phyloP scores from a whole-genome alignment of 1,140 invertebrate species.

The Drosophila persimilis region DNA sequence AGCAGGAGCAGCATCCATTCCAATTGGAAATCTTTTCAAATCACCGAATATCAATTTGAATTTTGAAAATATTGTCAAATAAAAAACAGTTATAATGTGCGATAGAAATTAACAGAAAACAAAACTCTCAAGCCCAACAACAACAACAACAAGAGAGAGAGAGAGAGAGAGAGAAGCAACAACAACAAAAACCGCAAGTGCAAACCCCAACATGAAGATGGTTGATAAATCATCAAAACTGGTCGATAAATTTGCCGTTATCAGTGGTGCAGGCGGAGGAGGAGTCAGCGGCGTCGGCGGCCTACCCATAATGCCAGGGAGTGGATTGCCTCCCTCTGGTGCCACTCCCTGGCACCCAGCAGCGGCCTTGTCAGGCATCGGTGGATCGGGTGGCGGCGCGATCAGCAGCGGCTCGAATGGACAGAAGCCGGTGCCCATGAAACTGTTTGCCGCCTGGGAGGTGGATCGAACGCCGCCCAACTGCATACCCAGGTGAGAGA shows the following conservation, averaged over 20 bases:
- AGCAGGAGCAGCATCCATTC: neutral
- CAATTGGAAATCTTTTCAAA: conserved; percentile 4
- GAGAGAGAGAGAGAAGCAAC: conserved; percentile 18
- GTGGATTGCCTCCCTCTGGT: conserved; percentile 2
- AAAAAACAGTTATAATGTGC: conserved; percentile 45
- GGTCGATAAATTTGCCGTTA: conserved; percentile 78
- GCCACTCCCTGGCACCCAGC: conserved; percentile 23
- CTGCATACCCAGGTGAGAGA: conserved; percentile 95
- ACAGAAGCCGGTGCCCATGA: conserved; percentile 96
- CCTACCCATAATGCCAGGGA: conserved; percentile 23
- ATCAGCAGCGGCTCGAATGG: conserved; percentile 45
- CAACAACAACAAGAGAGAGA: conserved; percentile 15
- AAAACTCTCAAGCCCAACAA: conserved; percentile 22
- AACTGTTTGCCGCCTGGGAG: conserved; percentile 98
- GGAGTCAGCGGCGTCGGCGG: conserved; percentile 17
- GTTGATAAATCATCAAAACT: conserved; percentile 81
- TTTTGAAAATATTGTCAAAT: conserved; percentile 12
- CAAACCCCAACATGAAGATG: conserved; percentile 73
- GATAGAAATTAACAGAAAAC: conserved; percentile 46
- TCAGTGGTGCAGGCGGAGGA: conserved; percentile 43
- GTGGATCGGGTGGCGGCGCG: conserved; percentile 24
- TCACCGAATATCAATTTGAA: conserved; percentile 16
- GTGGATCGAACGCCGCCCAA: conserved; percentile 97
- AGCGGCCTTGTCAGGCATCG: conserved; percentile 26
- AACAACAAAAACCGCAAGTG: conserved; percentile 36